Conservation (phyloP, 2,797 vertebrate species). For the Tenualosa thibaudeaui region DNA sequence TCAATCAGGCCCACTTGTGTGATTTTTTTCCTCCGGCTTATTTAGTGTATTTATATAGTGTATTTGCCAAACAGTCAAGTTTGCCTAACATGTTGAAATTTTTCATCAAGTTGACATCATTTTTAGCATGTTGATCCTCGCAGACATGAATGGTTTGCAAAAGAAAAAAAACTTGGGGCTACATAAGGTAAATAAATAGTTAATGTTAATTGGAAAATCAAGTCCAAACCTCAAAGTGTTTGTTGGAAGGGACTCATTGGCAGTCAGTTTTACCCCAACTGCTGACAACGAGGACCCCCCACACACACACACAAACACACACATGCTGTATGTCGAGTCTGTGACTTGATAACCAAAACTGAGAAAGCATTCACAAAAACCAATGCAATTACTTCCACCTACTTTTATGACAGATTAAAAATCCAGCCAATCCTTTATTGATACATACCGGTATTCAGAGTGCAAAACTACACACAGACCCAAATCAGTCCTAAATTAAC, state of each 20-base stretch:
- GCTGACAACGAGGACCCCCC: neutral
- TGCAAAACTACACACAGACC: neutral
- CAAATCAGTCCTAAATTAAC: neutral
- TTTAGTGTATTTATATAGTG: neutral
- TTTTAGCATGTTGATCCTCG: neutral
- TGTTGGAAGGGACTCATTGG: neutral
- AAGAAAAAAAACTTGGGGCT: neutral
- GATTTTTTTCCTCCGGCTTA: neutral
- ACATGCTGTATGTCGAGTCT: neutral
- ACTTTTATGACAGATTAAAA: neutral
- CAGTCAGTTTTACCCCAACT: neutral
- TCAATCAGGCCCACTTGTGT: neutral
- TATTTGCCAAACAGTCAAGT: neutral
- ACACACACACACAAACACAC: neutral
- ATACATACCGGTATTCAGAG: neutral
- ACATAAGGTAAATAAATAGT: neutral
- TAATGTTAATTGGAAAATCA: neutral
- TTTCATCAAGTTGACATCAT: neutral
- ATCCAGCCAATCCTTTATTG: neutral
- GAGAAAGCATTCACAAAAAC: neutral
- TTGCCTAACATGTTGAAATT: neutral
- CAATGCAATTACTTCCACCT: neutral
- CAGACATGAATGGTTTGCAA: neutral
- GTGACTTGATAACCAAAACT: neutral
- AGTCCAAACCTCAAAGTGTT: constrained; percentile 2